Conservation (phyloP, 1,140 invertebrate species). For the Lethrus apterus region DNA sequence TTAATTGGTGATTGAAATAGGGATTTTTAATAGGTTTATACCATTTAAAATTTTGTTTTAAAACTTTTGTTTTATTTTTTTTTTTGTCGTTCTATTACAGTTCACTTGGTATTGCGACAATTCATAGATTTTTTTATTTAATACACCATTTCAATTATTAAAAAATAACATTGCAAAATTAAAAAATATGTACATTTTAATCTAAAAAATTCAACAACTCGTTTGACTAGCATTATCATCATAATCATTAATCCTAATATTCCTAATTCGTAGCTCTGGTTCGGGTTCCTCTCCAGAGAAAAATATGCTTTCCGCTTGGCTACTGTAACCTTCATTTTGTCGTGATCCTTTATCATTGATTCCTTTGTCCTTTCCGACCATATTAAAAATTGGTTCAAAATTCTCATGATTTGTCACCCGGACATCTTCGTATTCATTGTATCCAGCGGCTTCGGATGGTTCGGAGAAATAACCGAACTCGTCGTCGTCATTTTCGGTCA, state of each 20-base stretch:
- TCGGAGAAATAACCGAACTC: conserved; percentile 18
- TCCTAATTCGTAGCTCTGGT: conserved; percentile 16
- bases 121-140: no score
- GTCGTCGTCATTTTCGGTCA: conserved; percentile 34
- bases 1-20: neutral
- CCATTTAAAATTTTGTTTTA: no score
- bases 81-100: no score
- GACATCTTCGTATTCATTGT: conserved; percentile 8
- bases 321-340: conserved; percentile 21
- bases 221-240: conserved; percentile 17
- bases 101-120: no score
- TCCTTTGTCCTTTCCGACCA: neutral
- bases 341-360: neutral
- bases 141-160: no score
- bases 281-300: conserved; percentile 23
- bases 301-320: conserved; percentile 33
- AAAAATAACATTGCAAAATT: no score
- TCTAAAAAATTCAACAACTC: no score
- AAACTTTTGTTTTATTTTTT: no score
- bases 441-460: conserved; percentile 7
- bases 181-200: no score
- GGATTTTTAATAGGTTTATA: no score
- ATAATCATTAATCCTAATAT: conserved; percentile 19
- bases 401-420: neutral
- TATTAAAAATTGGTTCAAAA: neutral